Base-by-base conservation (phyloP, 2,888 invertebrate species). In the Herminia tarsipennalis region DNA sequence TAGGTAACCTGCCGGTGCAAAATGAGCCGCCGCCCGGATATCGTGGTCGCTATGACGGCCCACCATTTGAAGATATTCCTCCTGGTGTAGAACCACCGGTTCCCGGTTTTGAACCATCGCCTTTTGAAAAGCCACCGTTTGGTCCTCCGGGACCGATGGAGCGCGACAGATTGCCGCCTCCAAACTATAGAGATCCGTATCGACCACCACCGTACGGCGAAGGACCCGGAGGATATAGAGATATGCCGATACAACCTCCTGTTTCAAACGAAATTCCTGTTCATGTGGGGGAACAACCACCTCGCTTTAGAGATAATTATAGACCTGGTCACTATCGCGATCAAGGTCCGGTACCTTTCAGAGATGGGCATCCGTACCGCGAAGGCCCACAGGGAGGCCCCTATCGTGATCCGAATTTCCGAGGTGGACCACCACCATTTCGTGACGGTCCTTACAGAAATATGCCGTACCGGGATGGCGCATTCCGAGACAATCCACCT, bases 11-110 rank as follows among this genome's bases (percentile, higher is more conserved):
- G 22, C 73, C 79, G 5, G 55, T 81, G 16, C 81, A 78, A 55
- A 53, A 76, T 18, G 88, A 88, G 18, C 83, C 76, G 17, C 78
- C 81, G 14, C 78, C 82, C n/a, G 83, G 83, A 3, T 90, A 86
- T 67, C 77, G 86, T 34, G 86, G 85, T 33, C 86, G 90, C 4
- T 91, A 86, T 60, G 90, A 91, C 22, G 81, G 59, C 5, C 86
- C 87, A 13, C 77, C 91, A 38, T 93, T 93, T 65, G 93, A 93
- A 62, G 92, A 93, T 28, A 88, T 92, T 44, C 93, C 93, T 9
- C 94, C 94, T 5, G 94, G 93, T 8, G 93, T 94, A 1, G 93
- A 94, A 68, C 93, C 94, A 3, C 92, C 93, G 0, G 92, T 93
- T 12, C 94, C 93, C 24, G 94, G 94, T 14, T 93, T 93, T 70